These are phyloP conservation scores for Brachionus angularis DNA, from an alignment of 1,140 invertebrate genomes.

Conservation along the genomic window DNA sequence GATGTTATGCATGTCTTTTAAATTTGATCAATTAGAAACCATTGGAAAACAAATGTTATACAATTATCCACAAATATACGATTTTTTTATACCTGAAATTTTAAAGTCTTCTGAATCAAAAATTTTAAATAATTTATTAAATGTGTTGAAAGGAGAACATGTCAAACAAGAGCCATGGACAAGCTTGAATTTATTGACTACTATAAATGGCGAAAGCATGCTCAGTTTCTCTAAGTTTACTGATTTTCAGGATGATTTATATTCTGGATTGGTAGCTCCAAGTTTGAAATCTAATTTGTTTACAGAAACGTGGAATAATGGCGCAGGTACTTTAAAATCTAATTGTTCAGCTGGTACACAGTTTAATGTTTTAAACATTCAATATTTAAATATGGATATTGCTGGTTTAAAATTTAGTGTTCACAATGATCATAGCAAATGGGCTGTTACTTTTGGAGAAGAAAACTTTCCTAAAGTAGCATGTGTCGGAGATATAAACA, in stretches of 20 bases:
- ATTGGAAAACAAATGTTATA: slow-evolving; percentile 25
- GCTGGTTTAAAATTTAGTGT: slow-evolving; percentile 11
- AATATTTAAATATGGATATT: slow-evolving; percentile 4
- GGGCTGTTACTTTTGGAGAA: slow-evolving; percentile 15
- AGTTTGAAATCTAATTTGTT: slow-evolving; percentile 22
- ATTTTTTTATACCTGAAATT: slow-evolving; percentile 33
- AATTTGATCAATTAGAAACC: slow-evolving; percentile 30
- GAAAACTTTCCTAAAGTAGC: not conserved
- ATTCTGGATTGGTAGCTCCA: slow-evolving; percentile 8
- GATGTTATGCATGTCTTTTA: slow-evolving; percentile 40
- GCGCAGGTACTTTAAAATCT: slow-evolving; percentile 18
- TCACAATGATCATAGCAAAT: slow-evolving; percentile 41
- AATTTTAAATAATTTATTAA: slow-evolving; percentile 14
- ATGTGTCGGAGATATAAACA: slow-evolving; percentile 34
- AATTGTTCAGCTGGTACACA: slow-evolving; percentile 9
- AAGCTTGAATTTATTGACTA: not conserved
- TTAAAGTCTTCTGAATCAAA: not conserved
- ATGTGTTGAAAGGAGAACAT: slow-evolving; percentile 10
- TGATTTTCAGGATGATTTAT: slow-evolving; percentile 40
- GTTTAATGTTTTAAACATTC: slow-evolving; percentile 34
- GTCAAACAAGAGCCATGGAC: slow-evolving; percentile 11
- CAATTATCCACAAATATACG: slow-evolving; percentile 28
- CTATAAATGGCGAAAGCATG: slow-evolving; percentile 16
- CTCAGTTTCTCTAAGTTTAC: slow-evolving; percentile 34
- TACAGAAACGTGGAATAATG: slow-evolving; percentile 42